These are phyloP conservation scores for Agriopis leucophaearia DNA, from an alignment of 2,888 invertebrate species.

Conservation along the genomic window DNA sequence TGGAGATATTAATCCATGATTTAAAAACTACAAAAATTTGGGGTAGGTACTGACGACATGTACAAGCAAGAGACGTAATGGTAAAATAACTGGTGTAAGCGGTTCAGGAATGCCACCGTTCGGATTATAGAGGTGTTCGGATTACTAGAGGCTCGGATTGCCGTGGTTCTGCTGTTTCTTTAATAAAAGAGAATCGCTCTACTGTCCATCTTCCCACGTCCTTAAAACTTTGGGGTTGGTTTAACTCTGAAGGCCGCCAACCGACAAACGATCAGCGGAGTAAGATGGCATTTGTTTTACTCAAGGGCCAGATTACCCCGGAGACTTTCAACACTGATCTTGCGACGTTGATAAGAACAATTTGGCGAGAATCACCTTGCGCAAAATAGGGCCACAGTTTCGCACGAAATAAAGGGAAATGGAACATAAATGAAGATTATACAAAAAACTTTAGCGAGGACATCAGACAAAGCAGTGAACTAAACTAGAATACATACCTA, in stretches of 20 bases:
- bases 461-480: no score
- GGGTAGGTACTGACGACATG: no score
- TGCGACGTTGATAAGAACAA: slow-evolving; percentile 16
- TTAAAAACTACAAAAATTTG: no score
- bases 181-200: neutral
- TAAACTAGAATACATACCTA: no score
- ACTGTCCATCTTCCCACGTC: neutral
- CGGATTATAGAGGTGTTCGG: no score
- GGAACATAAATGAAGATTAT: neutral
- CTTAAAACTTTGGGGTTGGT: slow-evolving; percentile 7
- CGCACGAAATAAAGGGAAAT: slow-evolving; percentile 6
- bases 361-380: slow-evolving; percentile 21
- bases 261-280: slow-evolving; percentile 17
- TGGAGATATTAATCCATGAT: no score
- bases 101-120: no score
- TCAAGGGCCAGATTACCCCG: slow-evolving; percentile 23
- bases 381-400: slow-evolving; percentile 12
- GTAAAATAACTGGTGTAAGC: no score
- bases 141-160: no score
- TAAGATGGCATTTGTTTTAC: slow-evolving; percentile 19
- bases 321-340: slow-evolving; percentile 15
- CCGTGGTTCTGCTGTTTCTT: neutral
- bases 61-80: no score
- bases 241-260: slow-evolving; percentile 1
- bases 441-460: no score